A percentile compares a stretch with the other conserved stretches of the same genome.
These are phyloP conservation scores for Tauraco erythrolophus DNA, from an alignment of 2,113 vertebrate species.

Conservation along the genomic window DNA sequence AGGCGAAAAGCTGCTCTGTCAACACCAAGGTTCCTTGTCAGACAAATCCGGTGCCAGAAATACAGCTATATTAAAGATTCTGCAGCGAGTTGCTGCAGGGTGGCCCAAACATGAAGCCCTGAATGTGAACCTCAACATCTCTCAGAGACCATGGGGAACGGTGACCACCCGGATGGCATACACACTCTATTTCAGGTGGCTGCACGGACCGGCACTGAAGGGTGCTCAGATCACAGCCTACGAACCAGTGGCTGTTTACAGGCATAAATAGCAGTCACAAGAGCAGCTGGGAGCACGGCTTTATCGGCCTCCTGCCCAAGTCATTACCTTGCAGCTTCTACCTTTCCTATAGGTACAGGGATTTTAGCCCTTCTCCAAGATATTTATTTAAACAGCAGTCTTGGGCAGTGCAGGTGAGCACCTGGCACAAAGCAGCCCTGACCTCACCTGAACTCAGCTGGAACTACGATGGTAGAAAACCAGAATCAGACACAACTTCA, in stretches of 20 bases:
- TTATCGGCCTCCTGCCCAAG: neutral
- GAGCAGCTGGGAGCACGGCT: neutral
- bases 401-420: neutral
- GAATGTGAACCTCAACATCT: neutral
- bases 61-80: neutral
- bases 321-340: neutral
- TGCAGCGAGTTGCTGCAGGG: neutral
- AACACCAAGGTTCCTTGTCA: neutral
- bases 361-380: neutral
- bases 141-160: neutral
- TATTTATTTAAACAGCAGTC: neutral
- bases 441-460: neutral
- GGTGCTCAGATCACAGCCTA: neutral
- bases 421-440: neutral
- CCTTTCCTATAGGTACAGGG: fast-evolving
- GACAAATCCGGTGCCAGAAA: neutral
- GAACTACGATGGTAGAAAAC: neutral
- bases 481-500: neutral
- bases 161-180: neutral
- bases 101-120: neutral
- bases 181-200: fast-evolving
- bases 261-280: neutral
- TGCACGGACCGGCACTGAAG: neutral
- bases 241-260: fast-evolving
- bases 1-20: neutral